Conservation (phyloP, 2,113 vertebrate species). For the Leptocoma aspasia region DNA sequence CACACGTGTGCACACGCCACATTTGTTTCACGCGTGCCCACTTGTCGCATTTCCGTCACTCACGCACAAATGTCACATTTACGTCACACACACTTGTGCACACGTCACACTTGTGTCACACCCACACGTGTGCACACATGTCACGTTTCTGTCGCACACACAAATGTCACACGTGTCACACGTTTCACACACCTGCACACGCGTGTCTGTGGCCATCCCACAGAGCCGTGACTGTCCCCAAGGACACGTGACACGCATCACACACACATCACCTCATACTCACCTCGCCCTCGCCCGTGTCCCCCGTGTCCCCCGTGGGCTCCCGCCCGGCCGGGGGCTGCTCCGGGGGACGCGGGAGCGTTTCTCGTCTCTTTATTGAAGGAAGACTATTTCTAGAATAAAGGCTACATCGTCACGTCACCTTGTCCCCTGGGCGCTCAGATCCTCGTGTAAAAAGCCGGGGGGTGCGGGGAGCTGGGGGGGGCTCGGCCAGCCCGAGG, state of each 20-base stretch:
- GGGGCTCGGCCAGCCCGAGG: not conserved
- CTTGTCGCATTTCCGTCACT: too few species aligned
- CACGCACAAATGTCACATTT: too few species aligned
- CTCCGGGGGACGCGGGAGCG: not conserved
- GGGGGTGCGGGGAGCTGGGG: not conserved
- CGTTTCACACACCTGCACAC: too few species aligned
- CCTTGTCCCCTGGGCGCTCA: not conserved
- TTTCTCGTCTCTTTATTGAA: constrained; percentile 60
- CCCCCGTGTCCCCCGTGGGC: not conserved
- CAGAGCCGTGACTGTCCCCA: not conserved
- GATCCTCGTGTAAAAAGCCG: constrained; percentile 1
- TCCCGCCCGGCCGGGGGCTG: not conserved
- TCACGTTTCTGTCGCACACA: not conserved
- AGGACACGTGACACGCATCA: not conserved
- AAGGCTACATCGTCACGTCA: constrained; percentile 38
- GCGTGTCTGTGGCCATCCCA: not conserved
- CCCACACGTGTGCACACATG: too few species aligned
- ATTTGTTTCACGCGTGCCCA: too few species aligned
- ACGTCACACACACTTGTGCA: too few species aligned
- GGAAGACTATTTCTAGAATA: constrained; percentile 73
- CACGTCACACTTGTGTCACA: too few species aligned
- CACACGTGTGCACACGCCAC: too few species aligned
- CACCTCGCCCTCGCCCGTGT: accelerated
- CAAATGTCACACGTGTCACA: not conserved
- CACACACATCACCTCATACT: too few species aligned